Evolutionary conservation across 2,888 invertebrate genomes (phyloP).

Genomic region (Aphodius sticticus): DNA sequence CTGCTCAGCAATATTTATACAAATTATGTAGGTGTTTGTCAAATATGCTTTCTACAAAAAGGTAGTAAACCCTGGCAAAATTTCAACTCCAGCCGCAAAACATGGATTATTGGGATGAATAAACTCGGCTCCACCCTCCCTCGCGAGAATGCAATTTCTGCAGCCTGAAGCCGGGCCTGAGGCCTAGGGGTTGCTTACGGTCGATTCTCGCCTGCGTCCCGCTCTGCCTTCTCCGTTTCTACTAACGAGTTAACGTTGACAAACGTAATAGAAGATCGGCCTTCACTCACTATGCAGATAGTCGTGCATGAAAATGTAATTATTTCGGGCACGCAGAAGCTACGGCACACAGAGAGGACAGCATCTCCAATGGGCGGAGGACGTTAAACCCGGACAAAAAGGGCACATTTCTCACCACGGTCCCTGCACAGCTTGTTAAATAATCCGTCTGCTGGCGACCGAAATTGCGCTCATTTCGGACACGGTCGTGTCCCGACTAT

Average conservation of each 20-base stretch:
- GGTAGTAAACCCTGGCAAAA: no score
- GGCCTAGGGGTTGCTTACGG: slow-evolving; percentile 37
- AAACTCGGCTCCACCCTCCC: no score
- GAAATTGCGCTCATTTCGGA: not conserved
- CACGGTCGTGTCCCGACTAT: not conserved
- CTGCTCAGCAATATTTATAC: no score
- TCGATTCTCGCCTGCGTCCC: slow-evolving; percentile 38
- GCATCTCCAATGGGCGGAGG: slow-evolving; percentile 14
- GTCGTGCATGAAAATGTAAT: slow-evolving; percentile 38
- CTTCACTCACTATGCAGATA: not conserved
- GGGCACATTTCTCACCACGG: slow-evolving; percentile 19
- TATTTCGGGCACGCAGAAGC: slow-evolving; percentile 38
- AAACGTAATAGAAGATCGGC: slow-evolving; percentile 35
- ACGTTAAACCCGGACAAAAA: slow-evolving; percentile 30
- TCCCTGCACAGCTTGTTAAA: slow-evolving; percentile 24
- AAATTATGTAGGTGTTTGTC: no score
- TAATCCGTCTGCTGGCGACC: not conserved
- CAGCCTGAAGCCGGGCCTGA: slow-evolving; percentile 7
- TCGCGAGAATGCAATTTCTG: not conserved
- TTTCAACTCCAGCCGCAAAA: no score
- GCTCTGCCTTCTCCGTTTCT: slow-evolving; percentile 40
- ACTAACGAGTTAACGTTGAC: slow-evolving; percentile 41
- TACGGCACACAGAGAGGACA: not conserved
- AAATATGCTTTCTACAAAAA: no score
- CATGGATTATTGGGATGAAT: no score